Evolutionary conservation across 2,888 invertebrate species (phyloP), one percentile per base, ranked within the genome.

Genomic region (Rhimphoctona megacephalus): DNA sequence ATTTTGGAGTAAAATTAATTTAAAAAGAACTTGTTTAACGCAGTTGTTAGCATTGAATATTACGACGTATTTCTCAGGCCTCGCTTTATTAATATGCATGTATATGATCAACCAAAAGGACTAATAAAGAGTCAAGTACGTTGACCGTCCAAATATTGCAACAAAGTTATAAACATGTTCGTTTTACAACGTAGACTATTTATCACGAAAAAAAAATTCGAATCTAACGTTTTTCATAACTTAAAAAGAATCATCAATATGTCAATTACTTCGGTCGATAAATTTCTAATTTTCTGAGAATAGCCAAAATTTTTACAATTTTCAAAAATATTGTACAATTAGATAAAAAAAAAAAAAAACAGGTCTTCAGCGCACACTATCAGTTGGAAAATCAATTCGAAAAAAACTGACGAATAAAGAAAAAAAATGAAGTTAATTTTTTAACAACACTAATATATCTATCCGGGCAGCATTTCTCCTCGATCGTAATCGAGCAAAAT

Each of bases 391-490:
- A 66, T 66, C 61, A 30, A 67, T 39, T 14, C 1, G 5, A 39
- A 39, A 1, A 6, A 67, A n/a, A 5, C n/a, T 39, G 66, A n/a
- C n/a, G 36, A 36, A 36, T n/a, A 8, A 66, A n/a, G 14, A 43
- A 66, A 25, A 3, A 30, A n/a, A 36, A 19, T n/a, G 6, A 39
- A 67, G 39, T n/a, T 39, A 39, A 67, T 39, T 39, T 67, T 67
- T 67, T 19, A 67, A 67, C 67, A 67, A 70, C 43, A 70, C 39
- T 43, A 70, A 67, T 67, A 22, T 25, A 46, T 64, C 19, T 52
- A 52, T 64, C 46, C 43, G 64, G 61, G 39, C 39, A 61, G 36
- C 49, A 61, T 73, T 36, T 73, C 73, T 9, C 52, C 52, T 54
- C 54, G 49, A 73, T 61, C 22, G 39, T 43, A 36, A 49, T 52